Conservation (phyloP, 2,888 invertebrate genomes). For the Odontocolon sp. region DNA sequence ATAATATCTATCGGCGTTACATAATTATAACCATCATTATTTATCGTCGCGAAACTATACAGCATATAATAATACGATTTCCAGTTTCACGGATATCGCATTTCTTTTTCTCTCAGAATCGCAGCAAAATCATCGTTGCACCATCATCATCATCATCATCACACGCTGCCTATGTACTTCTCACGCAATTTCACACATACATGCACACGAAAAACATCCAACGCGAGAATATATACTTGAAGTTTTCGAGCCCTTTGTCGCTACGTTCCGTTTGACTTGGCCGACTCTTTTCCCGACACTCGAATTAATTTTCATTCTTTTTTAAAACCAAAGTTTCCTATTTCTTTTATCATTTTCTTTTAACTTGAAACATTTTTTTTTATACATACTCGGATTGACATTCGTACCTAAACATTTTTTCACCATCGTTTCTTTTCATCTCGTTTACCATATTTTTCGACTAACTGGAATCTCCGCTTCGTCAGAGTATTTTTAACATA, state of each 20-base stretch:
- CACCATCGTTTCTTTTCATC: constrained; percentile 10
- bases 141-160: constrained; percentile 10
- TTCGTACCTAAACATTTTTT: constrained; percentile 28
- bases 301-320: constrained; percentile 55
- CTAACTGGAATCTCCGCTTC: constrained; percentile 18
- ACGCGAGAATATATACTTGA: constrained; percentile 52
- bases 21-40: constrained; percentile 74
- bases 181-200: constrained; percentile 64
- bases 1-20: constrained; percentile 75
- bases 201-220: constrained; percentile 63
- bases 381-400: constrained; percentile 36
- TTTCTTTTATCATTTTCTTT: constrained; percentile 5
- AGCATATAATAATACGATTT: constrained; percentile 67
- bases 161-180: constrained; percentile 24
- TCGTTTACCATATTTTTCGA: constrained; percentile 24
- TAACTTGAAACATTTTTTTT: constrained; percentile 20
- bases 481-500: constrained; percentile 16
- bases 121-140: neutral
- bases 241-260: constrained; percentile 24
- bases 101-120: constrained; percentile 7
- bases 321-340: constrained; percentile 51
- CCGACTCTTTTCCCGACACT: constrained; percentile 12
- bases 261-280: neutral
- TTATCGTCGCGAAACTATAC: constrained; percentile 78
- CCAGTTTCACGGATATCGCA: constrained; percentile 72